Base-by-base conservation (phyloP, 2,888 invertebrate genomes). In the Pelosia muscerda region DNA sequence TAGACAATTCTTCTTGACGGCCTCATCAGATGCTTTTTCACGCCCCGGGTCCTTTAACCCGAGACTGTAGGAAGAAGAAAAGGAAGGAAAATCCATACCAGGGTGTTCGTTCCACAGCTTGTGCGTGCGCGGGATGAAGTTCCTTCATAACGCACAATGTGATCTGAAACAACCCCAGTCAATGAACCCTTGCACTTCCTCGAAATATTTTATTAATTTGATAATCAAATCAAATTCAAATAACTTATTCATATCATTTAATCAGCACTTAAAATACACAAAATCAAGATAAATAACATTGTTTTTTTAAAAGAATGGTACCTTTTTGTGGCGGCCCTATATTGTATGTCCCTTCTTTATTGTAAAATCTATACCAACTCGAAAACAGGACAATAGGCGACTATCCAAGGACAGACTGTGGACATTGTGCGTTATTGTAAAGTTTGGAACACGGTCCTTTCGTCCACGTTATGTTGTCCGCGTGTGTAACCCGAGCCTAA, bases 361-460 rank as follows among this genome's bases (percentile, higher is more conserved):
- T 55, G 28, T 56, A 62, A 69, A 49, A 61, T 65, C 62, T 69
- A 49, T 54, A 66, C 19, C 22, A 31, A 61, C 13, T 56, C 11
- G 60, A 53, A 49, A 62, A 26, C 65, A 26, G 68, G 26, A 69
- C 69, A 69, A 69, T 63, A 63, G 65, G 6, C 26, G 58, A 19
- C 13, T 59, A 62, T 62, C 54, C 62, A 61, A 34, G 62, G 54
- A 22, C 55, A 53, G 60, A n/a, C 59, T 56, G 42, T 31, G 58
- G 53, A 57, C 58, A 26, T 31, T 28, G 61, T 22, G n/a, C 31
- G 53, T 54, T 42, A 66, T 66, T 69, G 69, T 69, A 54, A 66
- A 66, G 55, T 69, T 69, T 59, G 69, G 55, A 68, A 34, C 42
- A 34, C 49, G 25, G 62, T 54, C 69, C 69, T 62, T 65, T 65